These are phyloP conservation scores for Antheraea mylitta DNA, from an alignment of 1,140 invertebrate genomes.

Conservation along the genomic window DNA sequence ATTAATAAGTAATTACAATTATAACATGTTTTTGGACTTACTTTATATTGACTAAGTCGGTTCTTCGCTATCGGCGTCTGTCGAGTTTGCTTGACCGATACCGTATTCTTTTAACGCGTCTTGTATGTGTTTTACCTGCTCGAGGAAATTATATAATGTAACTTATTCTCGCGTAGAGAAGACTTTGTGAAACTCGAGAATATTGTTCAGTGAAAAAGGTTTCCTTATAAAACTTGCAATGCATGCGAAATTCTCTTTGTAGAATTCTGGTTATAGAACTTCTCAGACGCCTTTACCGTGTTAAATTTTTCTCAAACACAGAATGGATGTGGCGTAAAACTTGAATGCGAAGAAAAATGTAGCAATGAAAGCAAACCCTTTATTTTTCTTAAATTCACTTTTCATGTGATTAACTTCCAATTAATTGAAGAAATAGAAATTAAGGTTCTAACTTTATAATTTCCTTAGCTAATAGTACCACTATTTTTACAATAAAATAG, in stretches of 20 bases:
- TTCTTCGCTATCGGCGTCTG: conserved; percentile 47
- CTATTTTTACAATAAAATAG: too few species aligned
- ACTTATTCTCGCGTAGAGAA: not conserved
- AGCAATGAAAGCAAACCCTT: too few species aligned
- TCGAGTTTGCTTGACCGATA: conserved; percentile 56
- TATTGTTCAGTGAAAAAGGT: not conserved
- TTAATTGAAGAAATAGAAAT: too few species aligned
- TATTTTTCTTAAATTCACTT: too few species aligned
- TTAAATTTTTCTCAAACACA: not conserved
- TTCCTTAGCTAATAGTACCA: too few species aligned
- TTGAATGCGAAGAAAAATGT: too few species aligned
- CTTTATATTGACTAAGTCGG: conserved; percentile 45
- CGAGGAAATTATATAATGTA: not conserved
- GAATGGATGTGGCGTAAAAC: too few species aligned
- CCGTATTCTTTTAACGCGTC: conserved; percentile 61
- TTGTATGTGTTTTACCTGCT: conserved; percentile 68
- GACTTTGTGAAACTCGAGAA: not conserved
- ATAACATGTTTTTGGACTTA: not conserved
- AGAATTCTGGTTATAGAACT: not conserved
- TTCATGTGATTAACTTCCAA: too few species aligned
- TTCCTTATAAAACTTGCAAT: not conserved
- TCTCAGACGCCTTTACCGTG: not conserved
- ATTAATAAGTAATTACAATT: not conserved
- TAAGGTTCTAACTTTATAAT: too few species aligned
- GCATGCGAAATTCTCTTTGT: not conserved